Percentiles rank a stretch among this genome's conserved stretches.
phyloP scores from a whole-genome alignment of 2,797 vertebrate genomes.

The Microctenopoma lineatum region DNA sequence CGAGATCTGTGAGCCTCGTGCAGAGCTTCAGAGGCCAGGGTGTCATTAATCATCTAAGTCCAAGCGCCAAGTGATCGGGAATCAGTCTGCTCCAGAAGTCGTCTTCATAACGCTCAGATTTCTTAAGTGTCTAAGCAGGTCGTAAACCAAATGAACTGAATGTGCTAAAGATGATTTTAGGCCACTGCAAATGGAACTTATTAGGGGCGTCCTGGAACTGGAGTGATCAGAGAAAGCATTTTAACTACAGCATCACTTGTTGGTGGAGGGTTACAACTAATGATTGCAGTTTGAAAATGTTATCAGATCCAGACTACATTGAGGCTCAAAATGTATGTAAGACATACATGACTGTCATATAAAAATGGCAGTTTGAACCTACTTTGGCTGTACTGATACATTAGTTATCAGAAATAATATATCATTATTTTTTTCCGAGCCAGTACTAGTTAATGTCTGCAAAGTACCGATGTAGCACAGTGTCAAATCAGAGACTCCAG shows the following conservation, averaged over 20 bases:
- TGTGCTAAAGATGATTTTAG: neutral
- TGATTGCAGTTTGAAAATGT: no score
- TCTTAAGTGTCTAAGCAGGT: constrained; percentile 56
- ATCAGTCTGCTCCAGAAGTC: constrained; percentile 2
- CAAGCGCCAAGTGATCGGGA: constrained; percentile 8
- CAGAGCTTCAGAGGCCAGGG: constrained; percentile 14
- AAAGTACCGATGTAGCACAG: neutral
- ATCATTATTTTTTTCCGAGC: neutral
- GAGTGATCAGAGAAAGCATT: no score
- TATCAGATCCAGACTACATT: no score
- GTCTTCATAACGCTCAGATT: constrained; percentile 40
- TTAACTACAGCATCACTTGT: no score
- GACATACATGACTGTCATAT: no score
- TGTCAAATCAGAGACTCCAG: neutral
- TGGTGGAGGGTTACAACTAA: no score
- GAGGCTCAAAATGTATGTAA: no score
- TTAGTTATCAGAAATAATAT: no score
- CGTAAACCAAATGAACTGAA: constrained; percentile 23
- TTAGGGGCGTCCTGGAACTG: neutral
- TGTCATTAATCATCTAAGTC: constrained; percentile 3
- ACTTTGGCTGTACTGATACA: neutral
- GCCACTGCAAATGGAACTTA: constrained; percentile 6
- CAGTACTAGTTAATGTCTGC: no score
- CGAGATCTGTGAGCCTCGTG: constrained; percentile 15
- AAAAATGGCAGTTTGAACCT: neutral